Evolutionary conservation across 2,113 vertebrate species (phyloP).

Genomic region (Microtus ochrogaster): DNA sequence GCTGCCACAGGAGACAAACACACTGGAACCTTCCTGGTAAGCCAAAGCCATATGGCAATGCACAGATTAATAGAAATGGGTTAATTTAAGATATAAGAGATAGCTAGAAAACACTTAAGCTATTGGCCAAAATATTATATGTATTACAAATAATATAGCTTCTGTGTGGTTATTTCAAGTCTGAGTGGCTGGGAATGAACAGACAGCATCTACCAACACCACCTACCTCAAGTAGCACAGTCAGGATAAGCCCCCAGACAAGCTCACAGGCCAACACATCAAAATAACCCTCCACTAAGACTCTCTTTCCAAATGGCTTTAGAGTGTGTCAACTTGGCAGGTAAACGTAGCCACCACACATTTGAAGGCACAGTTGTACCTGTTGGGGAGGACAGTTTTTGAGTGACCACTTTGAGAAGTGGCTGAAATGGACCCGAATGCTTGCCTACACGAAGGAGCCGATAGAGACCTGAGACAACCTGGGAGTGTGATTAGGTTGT

Average conservation of each 20-base stretch:
- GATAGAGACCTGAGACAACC: conserved; percentile 79
- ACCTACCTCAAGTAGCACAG: background rate
- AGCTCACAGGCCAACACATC: background rate
- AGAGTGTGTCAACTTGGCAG: background rate
- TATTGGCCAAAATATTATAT: no score
- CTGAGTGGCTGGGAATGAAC: no score
- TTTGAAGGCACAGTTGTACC: conserved; percentile 75
- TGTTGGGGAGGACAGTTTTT: conserved; percentile 78
- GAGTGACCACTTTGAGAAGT: conserved; percentile 79
- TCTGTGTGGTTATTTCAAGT: no score
- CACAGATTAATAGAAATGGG: no score
- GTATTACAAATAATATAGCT: no score
- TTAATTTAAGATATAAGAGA: no score
- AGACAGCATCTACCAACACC: no score
- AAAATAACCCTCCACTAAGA: background rate
- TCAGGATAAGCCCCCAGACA: background rate
- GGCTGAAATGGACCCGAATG: conserved; percentile 69
- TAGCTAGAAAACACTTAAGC: no score
- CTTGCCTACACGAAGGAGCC: conserved; percentile 79
- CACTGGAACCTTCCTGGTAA: no score
- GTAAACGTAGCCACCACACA: background rate
- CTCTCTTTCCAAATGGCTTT: background rate
- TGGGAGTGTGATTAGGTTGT: conserved; percentile 80
- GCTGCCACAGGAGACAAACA: no score
- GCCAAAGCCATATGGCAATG: no score